These are phyloP conservation scores for Sipha maydis DNA, from an alignment of 2,888 invertebrate genomes.

Conservation along the genomic window DNA sequence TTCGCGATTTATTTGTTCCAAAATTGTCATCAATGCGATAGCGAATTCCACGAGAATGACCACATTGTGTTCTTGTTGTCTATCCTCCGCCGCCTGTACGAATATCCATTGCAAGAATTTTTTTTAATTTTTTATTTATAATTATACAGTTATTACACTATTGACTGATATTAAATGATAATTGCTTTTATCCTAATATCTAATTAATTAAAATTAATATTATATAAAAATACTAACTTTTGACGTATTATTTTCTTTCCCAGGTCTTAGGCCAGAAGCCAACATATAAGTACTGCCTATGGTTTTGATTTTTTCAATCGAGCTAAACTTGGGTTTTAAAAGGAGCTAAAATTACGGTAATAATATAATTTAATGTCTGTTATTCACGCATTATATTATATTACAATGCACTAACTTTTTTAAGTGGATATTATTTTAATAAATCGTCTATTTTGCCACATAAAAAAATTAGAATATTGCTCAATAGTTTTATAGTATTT, in stretches of 20 bases:
- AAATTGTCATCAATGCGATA: slow-evolving; percentile 87
- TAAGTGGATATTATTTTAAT: slow-evolving; percentile 2
- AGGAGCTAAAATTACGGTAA: slow-evolving; percentile 74
- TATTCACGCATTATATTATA: slow-evolving; percentile 26
- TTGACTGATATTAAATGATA: too few relatives aligned
- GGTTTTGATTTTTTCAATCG: slow-evolving; percentile 98
- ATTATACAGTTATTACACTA: too few relatives aligned
- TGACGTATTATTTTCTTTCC: slow-evolving; percentile 77
- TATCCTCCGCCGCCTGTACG: slow-evolving; percentile 75
- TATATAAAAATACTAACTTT: slow-evolving; percentile 28
- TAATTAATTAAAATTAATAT: background rate
- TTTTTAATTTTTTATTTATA: too few relatives aligned
- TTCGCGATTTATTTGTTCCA: slow-evolving; percentile 95
- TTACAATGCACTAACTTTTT: slow-evolving; percentile 16
- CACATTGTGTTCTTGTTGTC: slow-evolving; percentile 87
- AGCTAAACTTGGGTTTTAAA: slow-evolving; percentile 91
- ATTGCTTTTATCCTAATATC: too few relatives aligned
- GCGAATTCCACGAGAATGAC: slow-evolving; percentile 94
- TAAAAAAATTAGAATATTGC: slow-evolving; percentile 5
- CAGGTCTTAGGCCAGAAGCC: slow-evolving; percentile 90
- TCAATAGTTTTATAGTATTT: too few relatives aligned
- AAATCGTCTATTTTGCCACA: background rate
- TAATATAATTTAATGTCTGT: slow-evolving; percentile 22
- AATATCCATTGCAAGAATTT: too few relatives aligned
- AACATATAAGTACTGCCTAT: slow-evolving; percentile 99